Conservation (phyloP, 2,797 vertebrate genomes). For the Meriones psammophilus region DNA sequence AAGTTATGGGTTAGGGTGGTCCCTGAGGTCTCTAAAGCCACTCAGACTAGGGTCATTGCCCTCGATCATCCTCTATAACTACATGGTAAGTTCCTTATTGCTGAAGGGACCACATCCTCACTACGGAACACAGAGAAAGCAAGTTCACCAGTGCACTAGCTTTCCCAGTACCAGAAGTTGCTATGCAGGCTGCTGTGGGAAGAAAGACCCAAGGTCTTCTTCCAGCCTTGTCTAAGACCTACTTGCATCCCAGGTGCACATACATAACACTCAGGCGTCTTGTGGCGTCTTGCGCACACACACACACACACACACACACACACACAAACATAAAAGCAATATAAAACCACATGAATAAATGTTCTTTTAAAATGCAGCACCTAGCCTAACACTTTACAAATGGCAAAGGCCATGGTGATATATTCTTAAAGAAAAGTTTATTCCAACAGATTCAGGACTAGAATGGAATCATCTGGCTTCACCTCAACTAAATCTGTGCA, state of each 20-base stretch:
- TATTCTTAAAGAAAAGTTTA: constrained; percentile 46
- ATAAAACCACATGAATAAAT: neutral
- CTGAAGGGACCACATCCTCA: neutral
- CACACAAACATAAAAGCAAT: neutral
- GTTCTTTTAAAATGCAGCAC: constrained; percentile 35
- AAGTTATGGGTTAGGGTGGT: neutral
- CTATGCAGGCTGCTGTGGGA: neutral
- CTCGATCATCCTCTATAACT: neutral
- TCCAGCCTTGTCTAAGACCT: neutral
- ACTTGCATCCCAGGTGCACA: neutral
- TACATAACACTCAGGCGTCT: no score
- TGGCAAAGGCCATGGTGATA: neutral
- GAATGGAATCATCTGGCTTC: constrained; percentile 36
- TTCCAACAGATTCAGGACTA: neutral
- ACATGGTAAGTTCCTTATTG: neutral
- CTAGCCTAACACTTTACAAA: constrained; percentile 29
- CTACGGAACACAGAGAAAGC: neutral
- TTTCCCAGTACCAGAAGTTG: neutral
- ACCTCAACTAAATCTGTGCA: constrained; percentile 30
- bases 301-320: neutral
- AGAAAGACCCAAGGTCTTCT: neutral
- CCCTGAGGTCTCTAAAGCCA: neutral
- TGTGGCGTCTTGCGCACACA: no score
- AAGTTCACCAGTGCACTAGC: neutral
- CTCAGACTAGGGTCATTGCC: neutral